These are phyloP conservation scores for Nycticorax nycticorax DNA, from an alignment of 2,113 vertebrate genomes.

Conservation along the genomic window DNA sequence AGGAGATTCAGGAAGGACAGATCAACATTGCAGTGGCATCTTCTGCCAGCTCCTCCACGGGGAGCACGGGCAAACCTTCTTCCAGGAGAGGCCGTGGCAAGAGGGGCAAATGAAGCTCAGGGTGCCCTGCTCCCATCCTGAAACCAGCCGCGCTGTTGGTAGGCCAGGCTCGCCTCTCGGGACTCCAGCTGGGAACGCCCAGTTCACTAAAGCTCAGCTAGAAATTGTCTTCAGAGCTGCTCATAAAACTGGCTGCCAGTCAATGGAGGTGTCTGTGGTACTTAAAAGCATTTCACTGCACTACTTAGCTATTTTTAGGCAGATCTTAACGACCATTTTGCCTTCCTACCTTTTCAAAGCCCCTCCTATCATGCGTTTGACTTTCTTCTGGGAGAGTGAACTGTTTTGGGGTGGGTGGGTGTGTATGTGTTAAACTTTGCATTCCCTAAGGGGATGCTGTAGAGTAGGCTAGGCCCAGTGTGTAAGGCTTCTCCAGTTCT, in stretches of 20 bases:
- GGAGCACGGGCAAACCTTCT: conserved; percentile 70
- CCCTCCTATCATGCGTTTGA: background rate
- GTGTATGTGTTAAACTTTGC: background rate
- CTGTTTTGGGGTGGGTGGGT: background rate
- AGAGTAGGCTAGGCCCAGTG: background rate
- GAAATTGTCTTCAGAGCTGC: conserved; percentile 61
- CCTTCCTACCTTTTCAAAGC: conserved; percentile 52
- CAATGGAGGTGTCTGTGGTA: conserved; percentile 22
- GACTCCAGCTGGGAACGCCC: background rate
- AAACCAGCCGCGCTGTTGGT: background rate
- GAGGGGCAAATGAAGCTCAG: conserved; percentile 84
- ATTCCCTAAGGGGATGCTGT: background rate
- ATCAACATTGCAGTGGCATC: conserved; percentile 88
- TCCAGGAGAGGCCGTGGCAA: conserved; percentile 89
- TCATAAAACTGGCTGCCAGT: conserved; percentile 49
- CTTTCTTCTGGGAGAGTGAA: background rate
- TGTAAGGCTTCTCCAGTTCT: conserved; percentile 5
- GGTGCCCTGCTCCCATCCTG: background rate
- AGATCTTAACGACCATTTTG: conserved; percentile 59
- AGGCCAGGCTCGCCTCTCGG: background rate
- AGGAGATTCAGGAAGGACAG: conserved; percentile 96
- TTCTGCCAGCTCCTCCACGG: conserved; percentile 68
- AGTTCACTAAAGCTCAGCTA: conserved; percentile 39
- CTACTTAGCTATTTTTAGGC: conserved; percentile 59
- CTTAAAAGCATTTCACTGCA: conserved; percentile 49